Conservation (phyloP, 2,888 invertebrate genomes). For the Dinocampus coccinellae region DNA sequence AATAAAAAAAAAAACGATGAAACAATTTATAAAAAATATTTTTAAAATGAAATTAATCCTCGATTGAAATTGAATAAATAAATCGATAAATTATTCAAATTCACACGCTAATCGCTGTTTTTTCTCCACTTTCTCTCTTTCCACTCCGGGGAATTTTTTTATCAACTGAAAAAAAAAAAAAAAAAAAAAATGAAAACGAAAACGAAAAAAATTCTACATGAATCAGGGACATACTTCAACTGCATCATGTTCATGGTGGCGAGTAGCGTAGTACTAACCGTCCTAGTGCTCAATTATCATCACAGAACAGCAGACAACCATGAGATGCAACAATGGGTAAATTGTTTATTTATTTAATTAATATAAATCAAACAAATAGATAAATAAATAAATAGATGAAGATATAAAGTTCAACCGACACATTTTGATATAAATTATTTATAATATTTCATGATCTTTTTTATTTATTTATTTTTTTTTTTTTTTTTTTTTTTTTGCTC, state of each 20-base stretch:
- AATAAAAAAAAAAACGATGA: background rate
- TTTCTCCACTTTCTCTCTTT: constrained; percentile 55
- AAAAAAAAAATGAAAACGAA: constrained; percentile 25
- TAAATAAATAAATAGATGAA: too few species aligned
- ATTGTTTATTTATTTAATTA: constrained; percentile 59
- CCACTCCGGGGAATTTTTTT: constrained; percentile 54
- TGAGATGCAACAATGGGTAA: constrained; percentile 97
- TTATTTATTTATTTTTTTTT: too few species aligned
- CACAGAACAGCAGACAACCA: constrained; percentile 97
- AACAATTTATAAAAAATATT: background rate
- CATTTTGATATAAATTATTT: too few species aligned
- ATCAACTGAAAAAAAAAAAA: background rate
- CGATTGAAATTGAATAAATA: constrained; percentile 1
- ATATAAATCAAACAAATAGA: too few species aligned
- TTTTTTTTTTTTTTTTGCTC: background rate
- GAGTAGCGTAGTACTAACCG: constrained; percentile 96
- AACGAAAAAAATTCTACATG: constrained; percentile 46
- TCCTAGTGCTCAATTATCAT: constrained; percentile 97
- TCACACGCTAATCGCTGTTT: constrained; percentile 62
- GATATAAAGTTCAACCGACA: too few species aligned
- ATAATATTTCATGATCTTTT: too few species aligned
- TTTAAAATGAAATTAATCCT: background rate
- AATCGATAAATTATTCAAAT: constrained; percentile 26
- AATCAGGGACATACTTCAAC: constrained; percentile 96
- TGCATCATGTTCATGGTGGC: constrained; percentile 99